A percentile compares a stretch with the other conserved stretches of the same genome.
Conservation (phyloP, 2,113 vertebrate species). For the Etheostoma spectabile region DNA sequence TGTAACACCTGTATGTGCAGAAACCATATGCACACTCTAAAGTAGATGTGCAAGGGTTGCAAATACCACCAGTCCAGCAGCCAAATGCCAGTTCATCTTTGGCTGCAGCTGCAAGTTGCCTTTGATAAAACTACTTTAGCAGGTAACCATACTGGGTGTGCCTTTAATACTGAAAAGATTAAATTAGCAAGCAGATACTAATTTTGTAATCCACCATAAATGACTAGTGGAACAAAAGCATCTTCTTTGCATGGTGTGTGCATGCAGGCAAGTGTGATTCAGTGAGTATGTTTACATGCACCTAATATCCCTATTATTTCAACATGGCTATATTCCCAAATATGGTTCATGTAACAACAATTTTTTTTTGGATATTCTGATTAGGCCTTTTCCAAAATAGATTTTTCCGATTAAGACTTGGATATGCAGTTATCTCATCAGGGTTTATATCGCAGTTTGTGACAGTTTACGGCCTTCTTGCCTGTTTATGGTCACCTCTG, state of each 20-base stretch:
- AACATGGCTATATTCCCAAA: no score
- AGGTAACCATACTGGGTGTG: background rate
- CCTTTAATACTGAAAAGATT: background rate
- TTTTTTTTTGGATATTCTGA: no score
- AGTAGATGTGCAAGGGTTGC: constrained; percentile 20
- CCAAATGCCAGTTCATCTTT: constrained; percentile 25
- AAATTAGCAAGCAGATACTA: background rate
- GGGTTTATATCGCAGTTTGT: no score
- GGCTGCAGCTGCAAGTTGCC: constrained; percentile 4
- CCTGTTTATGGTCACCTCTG: no score
- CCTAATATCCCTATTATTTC: no score
- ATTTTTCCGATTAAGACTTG: no score
- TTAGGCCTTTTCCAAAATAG: no score
- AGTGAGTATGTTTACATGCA: background rate
- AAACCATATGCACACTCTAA: constrained; percentile 43
- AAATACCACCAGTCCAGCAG: constrained; percentile 20
- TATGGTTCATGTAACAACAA: no score
- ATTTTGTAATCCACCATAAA: constrained; percentile 31
- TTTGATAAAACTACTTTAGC: constrained; percentile 8
- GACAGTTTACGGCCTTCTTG: no score
- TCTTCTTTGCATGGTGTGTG: constrained; percentile 1
- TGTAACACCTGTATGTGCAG: background rate
- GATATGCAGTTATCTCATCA: no score
- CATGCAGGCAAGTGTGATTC: constrained; percentile 47
- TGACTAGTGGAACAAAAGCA: constrained; percentile 29